A percentile compares a stretch with the other conserved stretches of the same genome.
These are phyloP conservation scores for Poeciliopsis turrubarensis DNA, from an alignment of 2,113 vertebrate genomes.

Conservation along the genomic window DNA sequence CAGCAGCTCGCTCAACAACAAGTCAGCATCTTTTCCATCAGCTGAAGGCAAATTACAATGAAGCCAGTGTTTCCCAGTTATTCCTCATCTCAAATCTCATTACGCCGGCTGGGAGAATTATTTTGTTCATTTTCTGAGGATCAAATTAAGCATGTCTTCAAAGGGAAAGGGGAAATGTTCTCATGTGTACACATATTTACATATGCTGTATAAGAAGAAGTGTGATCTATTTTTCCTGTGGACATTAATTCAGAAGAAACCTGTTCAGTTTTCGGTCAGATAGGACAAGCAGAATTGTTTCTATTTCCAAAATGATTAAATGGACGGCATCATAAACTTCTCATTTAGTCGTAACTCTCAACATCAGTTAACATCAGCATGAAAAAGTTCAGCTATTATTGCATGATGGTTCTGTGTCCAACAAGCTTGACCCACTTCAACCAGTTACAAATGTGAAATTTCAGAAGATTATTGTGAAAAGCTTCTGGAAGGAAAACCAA, in stretches of 20 bases:
- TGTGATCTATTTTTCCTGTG: neutral
- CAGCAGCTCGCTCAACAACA: slow-evolving; percentile 43
- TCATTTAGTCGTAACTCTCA: neutral
- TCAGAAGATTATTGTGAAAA: too few relatives aligned
- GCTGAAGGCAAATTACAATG: slow-evolving; percentile 65
- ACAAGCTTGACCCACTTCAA: too few relatives aligned
- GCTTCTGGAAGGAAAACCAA: neutral
- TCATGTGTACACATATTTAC: neutral
- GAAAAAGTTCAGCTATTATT: too few relatives aligned
- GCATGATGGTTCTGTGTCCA: too few relatives aligned
- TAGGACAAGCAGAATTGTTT: neutral
- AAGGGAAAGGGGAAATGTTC: neutral
- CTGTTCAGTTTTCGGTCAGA: neutral
- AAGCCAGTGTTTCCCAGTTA: slow-evolving; percentile 65
- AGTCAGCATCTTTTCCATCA: slow-evolving; percentile 70
- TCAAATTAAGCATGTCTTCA: neutral
- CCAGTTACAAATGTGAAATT: too few relatives aligned
- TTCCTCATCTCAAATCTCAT: slow-evolving; percentile 21
- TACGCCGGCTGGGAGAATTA: slow-evolving; percentile 14
- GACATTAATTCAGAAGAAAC: neutral
- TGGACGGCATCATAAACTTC: neutral
- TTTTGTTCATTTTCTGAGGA: neutral
- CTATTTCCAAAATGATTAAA: neutral
- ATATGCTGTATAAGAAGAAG: neutral
- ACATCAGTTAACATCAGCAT: neutral